Conservation (phyloP, 2,797 vertebrate species). For the Acipenser oxyrinchus region DNA sequence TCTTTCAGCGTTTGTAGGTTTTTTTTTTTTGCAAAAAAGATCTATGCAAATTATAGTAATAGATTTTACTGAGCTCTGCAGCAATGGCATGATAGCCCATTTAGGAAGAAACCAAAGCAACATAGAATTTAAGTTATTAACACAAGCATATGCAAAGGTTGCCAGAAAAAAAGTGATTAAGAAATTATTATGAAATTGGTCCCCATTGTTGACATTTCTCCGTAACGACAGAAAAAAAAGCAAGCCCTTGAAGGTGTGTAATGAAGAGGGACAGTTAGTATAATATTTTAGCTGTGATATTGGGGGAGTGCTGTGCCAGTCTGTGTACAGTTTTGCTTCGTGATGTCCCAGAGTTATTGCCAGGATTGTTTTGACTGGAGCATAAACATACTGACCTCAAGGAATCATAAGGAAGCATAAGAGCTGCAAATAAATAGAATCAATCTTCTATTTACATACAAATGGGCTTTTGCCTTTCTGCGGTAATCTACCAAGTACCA, state of each 20-base stretch:
- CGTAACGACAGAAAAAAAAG: slow-evolving; percentile 49
- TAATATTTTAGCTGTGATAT: slow-evolving; percentile 54
- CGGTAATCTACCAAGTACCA: slow-evolving; percentile 52
- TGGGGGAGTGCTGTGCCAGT: slow-evolving; percentile 35
- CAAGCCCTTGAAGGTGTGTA: slow-evolving; percentile 32
- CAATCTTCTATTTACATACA: slow-evolving; percentile 72
- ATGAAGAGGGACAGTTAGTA: slow-evolving; percentile 65
- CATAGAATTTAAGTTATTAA: slow-evolving; percentile 72
- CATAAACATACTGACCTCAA: background rate
- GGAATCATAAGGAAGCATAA: slow-evolving; percentile 11
- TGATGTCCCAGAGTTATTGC: slow-evolving; percentile 34
- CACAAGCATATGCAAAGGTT: slow-evolving; percentile 57
- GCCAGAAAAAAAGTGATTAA: slow-evolving; percentile 68
- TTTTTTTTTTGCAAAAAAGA: slow-evolving; percentile 47
- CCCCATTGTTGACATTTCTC: slow-evolving; percentile 52
- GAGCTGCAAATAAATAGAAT: slow-evolving; percentile 69
- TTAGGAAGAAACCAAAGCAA: slow-evolving; percentile 67
- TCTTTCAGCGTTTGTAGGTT: slow-evolving; percentile 62
- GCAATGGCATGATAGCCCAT: slow-evolving; percentile 58
- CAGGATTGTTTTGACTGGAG: slow-evolving; percentile 19
- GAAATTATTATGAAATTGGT: slow-evolving; percentile 68
- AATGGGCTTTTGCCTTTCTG: slow-evolving; percentile 58
- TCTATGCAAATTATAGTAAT: slow-evolving; percentile 73
- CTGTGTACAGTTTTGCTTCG: slow-evolving; percentile 35
- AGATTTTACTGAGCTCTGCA: slow-evolving; percentile 59